Percentiles rank a stretch among this genome's conserved stretches.
Evolutionary conservation across 2,113 vertebrate species (phyloP).

Genomic region (Sylvietta virens): DNA sequence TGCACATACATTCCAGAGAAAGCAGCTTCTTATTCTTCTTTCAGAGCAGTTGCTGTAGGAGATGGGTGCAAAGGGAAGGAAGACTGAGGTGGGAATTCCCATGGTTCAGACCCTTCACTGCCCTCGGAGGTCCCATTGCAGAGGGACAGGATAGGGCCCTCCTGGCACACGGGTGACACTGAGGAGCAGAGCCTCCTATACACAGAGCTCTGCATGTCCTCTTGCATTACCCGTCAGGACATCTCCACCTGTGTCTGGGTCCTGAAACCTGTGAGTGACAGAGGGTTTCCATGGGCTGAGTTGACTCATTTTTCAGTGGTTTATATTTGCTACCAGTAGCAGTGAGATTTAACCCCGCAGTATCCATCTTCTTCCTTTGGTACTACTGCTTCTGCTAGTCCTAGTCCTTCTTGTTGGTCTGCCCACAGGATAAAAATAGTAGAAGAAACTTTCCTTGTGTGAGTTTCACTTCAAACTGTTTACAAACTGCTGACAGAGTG

Average conservation of each 20-base stretch:
- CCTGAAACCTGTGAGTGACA: neutral
- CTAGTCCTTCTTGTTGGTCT: neutral
- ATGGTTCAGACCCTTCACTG: neutral
- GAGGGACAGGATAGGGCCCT: neutral
- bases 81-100: neutral
- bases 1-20: neutral
- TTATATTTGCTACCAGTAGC: neutral
- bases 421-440: neutral
- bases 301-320: neutral
- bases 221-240: neutral
- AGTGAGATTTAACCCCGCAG: neutral
- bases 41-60: neutral
- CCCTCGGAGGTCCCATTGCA: accelerated
- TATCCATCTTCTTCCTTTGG: neutral
- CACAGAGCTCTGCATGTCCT: neutral
- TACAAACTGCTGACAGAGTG: neutral
- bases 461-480: neutral
- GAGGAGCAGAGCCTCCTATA: neutral
- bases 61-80: neutral
- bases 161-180: accelerated
- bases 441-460: neutral
- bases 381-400: neutral
- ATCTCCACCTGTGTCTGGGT: accelerated
- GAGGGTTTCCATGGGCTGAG: neutral
- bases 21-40: neutral